phyloP scores from a whole-genome alignment of 2,797 vertebrate genomes.

The Anableps anableps region DNA sequence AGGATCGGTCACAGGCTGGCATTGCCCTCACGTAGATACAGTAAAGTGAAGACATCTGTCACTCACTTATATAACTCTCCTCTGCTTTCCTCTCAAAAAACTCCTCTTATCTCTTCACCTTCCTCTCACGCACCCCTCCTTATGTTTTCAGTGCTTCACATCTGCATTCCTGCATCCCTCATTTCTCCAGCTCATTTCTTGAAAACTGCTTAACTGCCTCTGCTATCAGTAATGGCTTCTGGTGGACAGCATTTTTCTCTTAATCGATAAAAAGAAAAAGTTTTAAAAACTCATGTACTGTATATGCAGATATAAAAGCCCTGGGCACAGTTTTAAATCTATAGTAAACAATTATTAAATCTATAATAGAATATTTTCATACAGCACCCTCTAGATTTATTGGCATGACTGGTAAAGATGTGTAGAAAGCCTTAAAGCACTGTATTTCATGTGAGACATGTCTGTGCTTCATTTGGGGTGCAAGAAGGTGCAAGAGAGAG shows the following conservation, averaged over 20 bases:
- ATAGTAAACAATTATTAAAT: not conserved
- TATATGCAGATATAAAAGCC: not conserved
- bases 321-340: not conserved
- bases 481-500: not conserved
- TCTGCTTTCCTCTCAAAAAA: not conserved
- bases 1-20: conserved; percentile 18
- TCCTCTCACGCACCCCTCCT: not conserved
- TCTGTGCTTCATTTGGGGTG: not conserved
- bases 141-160: conserved; percentile 23
- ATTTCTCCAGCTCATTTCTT: conserved; percentile 29
- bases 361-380: not conserved
- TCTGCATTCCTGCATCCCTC: conserved; percentile 55
- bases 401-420: not conserved
- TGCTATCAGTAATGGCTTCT: conserved; percentile 27
- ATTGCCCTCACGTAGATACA: conserved; percentile 19
- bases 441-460: not conserved
- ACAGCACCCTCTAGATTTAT: not conserved
- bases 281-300: no score
- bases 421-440: not conserved
- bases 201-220: conserved; percentile 24
- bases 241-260: not conserved
- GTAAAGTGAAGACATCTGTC: conserved; percentile 39
- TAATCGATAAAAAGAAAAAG: not conserved
- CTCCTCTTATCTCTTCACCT: not conserved
- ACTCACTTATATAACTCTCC: conserved; percentile 20